phyloP scores from a whole-genome alignment of 1,140 invertebrate genomes.

The Papilio xuthus region DNA sequence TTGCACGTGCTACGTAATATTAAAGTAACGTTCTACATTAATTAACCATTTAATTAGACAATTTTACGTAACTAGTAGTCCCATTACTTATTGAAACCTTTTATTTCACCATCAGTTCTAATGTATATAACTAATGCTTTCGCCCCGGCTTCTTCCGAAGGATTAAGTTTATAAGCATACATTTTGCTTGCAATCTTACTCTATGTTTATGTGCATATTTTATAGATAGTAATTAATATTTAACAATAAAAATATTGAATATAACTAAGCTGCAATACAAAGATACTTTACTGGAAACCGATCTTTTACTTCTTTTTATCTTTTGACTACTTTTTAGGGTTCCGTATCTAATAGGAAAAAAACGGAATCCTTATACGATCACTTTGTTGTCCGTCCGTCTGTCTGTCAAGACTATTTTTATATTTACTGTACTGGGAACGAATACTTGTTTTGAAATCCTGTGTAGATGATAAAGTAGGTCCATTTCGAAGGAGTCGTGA shows the following conservation, averaged over 20 bases:
- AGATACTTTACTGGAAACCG: too few species aligned
- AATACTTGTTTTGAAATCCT: background rate
- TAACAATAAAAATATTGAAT: background rate
- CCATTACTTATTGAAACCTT: background rate
- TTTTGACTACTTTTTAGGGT: background rate
- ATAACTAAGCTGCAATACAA: background rate
- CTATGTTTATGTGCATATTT: background rate
- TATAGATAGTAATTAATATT: background rate
- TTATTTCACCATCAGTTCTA: background rate
- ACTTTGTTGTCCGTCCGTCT: too few species aligned
- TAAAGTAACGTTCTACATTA: slow-evolving; percentile 1
- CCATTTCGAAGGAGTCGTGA: background rate
- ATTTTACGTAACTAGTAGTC: slow-evolving; percentile 1
- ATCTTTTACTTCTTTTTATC: too few species aligned
- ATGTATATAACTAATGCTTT: background rate
- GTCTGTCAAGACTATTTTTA: too few species aligned
- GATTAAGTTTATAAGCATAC: too few species aligned
- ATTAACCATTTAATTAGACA: slow-evolving; percentile 2
- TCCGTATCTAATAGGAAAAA: too few species aligned
- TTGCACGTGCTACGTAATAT: background rate
- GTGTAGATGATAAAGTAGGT: background rate
- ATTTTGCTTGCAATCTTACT: background rate
- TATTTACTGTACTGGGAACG: background rate
- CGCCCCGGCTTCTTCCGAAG: too few species aligned
- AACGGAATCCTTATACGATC: too few species aligned